phyloP scores from a whole-genome alignment of 2,888 invertebrate genomes.

The Sminthurinus aureus region DNA sequence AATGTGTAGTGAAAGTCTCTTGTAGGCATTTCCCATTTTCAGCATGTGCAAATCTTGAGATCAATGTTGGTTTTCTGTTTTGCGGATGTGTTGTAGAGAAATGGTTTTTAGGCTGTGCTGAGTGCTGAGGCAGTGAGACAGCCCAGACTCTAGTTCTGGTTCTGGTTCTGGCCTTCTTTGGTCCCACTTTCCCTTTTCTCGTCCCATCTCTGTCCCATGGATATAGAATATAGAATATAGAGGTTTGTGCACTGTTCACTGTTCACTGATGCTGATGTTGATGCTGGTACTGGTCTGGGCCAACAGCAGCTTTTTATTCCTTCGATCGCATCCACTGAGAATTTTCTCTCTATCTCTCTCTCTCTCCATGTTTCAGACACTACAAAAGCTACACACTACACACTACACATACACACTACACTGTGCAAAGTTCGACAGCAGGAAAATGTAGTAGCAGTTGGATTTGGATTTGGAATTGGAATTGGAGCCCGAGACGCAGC shows the following conservation, averaged over 20 bases:
- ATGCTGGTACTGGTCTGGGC: neutral
- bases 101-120: constrained; percentile 29
- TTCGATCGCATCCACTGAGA: constrained; percentile 19
- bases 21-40: constrained; percentile 47
- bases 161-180: neutral
- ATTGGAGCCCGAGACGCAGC: no score
- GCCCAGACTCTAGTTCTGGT: no score
- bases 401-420: no score
- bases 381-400: no score
- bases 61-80: constrained; percentile 59
- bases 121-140: no score
- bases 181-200: neutral
- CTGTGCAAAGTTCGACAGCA: neutral
- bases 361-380: neutral
- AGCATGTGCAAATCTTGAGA: constrained; percentile 59
- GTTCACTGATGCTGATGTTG: neutral
- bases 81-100: constrained; percentile 56
- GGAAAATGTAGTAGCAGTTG: neutral
- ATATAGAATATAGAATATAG: no score
- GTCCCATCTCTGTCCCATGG: no score
- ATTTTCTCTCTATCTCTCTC: no score
- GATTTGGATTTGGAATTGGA: no score
- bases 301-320: neutral
- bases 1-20: neutral
- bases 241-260: no score